Conservation (phyloP, 2,888 invertebrate genomes). For the Bimastos eiseni region DNA sequence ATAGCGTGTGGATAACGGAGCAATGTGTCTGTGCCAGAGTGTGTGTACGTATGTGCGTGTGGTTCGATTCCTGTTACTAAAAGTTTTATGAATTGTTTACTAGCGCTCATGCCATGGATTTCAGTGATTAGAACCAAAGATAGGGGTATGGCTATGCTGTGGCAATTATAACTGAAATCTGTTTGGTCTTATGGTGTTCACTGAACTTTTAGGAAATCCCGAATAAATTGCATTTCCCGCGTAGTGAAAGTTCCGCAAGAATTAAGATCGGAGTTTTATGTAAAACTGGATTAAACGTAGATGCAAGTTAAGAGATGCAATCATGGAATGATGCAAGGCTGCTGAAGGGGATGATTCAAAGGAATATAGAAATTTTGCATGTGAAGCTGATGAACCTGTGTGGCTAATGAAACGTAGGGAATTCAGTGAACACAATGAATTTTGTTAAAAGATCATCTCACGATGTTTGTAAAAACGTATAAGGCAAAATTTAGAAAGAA, state of each 20-base stretch:
- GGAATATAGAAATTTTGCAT: no score
- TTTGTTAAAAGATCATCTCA: neutral
- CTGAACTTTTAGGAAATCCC: neutral
- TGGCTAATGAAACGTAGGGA: neutral
- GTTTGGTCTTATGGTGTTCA: neutral
- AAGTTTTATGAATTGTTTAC: neutral
- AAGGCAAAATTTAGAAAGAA: neutral
- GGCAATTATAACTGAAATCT: neutral
- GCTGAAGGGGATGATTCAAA: no score
- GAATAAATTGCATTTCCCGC: constrained; percentile 5
- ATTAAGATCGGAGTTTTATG: neutral
- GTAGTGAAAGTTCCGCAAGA: neutral
- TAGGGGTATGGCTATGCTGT: no score
- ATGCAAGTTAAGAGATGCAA: neutral
- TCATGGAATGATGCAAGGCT: neutral
- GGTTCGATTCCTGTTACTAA: neutral
- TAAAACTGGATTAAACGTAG: neutral
- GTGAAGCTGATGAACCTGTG: no score
- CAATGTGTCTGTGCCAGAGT: neutral
- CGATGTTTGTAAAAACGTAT: neutral
- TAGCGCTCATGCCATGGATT: neutral
- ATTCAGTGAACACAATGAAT: neutral
- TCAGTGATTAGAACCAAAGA: neutral
- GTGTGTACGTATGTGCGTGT: neutral
- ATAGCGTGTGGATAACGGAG: neutral